Base-by-base conservation (phyloP, 1,140 invertebrate genomes). In the Tachypleus tridentatus region DNA sequence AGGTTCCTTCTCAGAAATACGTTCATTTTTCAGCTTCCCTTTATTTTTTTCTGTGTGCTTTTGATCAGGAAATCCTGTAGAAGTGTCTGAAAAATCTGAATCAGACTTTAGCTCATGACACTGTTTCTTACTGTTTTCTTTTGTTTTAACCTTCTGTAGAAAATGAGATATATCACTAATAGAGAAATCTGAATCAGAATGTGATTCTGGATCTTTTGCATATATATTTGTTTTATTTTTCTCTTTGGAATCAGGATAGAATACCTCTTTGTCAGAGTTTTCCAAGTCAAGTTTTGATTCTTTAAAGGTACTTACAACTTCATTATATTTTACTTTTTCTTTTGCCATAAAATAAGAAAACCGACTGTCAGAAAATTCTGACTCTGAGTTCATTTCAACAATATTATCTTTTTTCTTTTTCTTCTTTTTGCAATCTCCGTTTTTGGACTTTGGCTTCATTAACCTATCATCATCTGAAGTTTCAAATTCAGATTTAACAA, bases 371-470 rank as follows among this genome's bases (percentile, higher is more conserved):
- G 57, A 57, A 51, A 29, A 53, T 49, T 69, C 68, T 53, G 52
- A 52, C n/a, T 67, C 60, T 29, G 29, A 3, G 57, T 62, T 66
- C 5, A 50, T 10, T 10, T 69, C 68, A 60, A 48, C 4, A 56
- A n/a, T 52, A 50, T 68, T 68, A 4, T 67, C 64, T 59, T 69
- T 70, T 56, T 61, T 60, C 7, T 65, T 7, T 62, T 70, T 71
- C 54, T 72, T 74, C 59, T 69, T 67, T 51, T 68, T 65, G 11
- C 47, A 61, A 74, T 77, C 59, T 58, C 66, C 58, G 47, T 67
- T 61, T 62, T 64, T 64, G 47, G 47, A 11, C 63, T 65, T 49
- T 61, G 60, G 70, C 58, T 64, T 59, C 74, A 68, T 51, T 7
- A 54, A 29, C 7, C 48, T 63, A 49, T 69, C 66, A 3, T 54